Conservation (phyloP, 2,888 invertebrate species). For the Leptopilina drosophilae region DNA sequence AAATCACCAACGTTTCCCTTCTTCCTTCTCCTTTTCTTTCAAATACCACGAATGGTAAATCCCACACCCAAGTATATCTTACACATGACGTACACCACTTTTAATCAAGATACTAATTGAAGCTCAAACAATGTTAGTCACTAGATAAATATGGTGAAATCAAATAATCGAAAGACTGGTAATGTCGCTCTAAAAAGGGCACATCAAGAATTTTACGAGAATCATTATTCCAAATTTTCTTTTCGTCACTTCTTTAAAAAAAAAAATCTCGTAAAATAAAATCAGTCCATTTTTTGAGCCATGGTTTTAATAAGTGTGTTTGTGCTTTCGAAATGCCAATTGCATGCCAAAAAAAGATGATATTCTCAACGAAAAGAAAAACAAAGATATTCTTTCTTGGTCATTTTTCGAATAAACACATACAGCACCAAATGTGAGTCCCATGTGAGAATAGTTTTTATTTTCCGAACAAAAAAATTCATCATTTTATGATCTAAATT, state of each 20-base stretch:
- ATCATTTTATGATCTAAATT: no score
- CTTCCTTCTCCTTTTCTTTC: no score
- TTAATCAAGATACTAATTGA: slow-evolving; percentile 76
- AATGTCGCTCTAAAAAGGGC: slow-evolving; percentile 65
- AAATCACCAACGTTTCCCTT: no score
- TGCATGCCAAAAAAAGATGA: not conserved
- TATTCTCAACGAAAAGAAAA: no score
- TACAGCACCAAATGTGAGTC: slow-evolving; percentile 54
- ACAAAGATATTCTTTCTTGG: not conserved
- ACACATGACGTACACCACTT: slow-evolving; percentile 77
- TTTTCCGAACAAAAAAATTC: no score
- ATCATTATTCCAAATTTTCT: not conserved
- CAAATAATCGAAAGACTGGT: slow-evolving; percentile 73
- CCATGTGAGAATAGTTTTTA: slow-evolving; percentile 63
- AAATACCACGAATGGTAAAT: slow-evolving; percentile 68
- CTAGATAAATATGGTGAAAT: slow-evolving; percentile 76
- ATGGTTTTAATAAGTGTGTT: slow-evolving; percentile 48
- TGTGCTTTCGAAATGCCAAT: slow-evolving; percentile 47
- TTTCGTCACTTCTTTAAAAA: no score
- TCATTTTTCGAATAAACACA: slow-evolving; percentile 46
- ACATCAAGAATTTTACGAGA: slow-evolving; percentile 60
- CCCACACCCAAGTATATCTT: slow-evolving; percentile 77
- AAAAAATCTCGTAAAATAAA: slow-evolving; percentile 37
- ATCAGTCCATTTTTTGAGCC: slow-evolving; percentile 49
- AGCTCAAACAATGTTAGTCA: slow-evolving; percentile 78